Percentiles rank a stretch among this genome's conserved stretches.
Evolutionary conservation across 2,888 invertebrate species (phyloP).

Genomic region (Eristalinus sepulchralis): DNA sequence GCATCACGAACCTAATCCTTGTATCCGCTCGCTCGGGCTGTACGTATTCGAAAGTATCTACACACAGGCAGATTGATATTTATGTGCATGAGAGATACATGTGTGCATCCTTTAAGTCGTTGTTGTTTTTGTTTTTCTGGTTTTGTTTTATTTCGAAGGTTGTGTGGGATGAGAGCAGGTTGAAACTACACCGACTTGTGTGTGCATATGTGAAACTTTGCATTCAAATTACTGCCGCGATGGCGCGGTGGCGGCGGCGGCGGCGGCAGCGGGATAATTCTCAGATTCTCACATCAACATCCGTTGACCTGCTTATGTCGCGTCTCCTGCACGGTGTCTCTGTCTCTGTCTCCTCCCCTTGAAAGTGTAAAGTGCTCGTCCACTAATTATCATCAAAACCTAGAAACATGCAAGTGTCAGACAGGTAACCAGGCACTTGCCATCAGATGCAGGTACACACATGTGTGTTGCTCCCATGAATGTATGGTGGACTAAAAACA

Average conservation of each 20-base stretch:
- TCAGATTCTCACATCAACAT: not conserved
- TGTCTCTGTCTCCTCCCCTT: conserved; percentile 38
- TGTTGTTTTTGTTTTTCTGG: not conserved
- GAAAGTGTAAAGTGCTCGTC: conserved; percentile 56
- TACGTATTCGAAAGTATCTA: not conserved
- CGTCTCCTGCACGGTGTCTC: conserved; percentile 41
- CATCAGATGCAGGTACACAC: conserved; percentile 17
- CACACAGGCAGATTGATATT: not conserved
- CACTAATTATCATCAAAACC: conserved; percentile 63
- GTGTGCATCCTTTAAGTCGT: not conserved
- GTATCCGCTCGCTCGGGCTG: not conserved
- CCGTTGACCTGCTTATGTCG: conserved; percentile 24
- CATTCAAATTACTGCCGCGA: not conserved
- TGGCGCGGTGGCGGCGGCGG: not conserved
- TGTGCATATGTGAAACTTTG: not conserved
- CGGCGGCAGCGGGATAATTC: not conserved
- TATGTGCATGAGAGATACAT: not conserved
- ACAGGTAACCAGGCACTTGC: conserved; percentile 59
- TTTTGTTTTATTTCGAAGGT: not conserved
- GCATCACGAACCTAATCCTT: conserved; percentile 31
- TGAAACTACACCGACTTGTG: not conserved
- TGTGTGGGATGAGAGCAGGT: not conserved
- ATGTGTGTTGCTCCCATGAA: not conserved
- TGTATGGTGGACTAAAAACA: not conserved
- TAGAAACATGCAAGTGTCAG: conserved; percentile 43